Evolutionary conservation across 1,140 invertebrate genomes (phyloP), one percentile per base, ranked within the genome.

Genomic region (Batillaria attramentaria): DNA sequence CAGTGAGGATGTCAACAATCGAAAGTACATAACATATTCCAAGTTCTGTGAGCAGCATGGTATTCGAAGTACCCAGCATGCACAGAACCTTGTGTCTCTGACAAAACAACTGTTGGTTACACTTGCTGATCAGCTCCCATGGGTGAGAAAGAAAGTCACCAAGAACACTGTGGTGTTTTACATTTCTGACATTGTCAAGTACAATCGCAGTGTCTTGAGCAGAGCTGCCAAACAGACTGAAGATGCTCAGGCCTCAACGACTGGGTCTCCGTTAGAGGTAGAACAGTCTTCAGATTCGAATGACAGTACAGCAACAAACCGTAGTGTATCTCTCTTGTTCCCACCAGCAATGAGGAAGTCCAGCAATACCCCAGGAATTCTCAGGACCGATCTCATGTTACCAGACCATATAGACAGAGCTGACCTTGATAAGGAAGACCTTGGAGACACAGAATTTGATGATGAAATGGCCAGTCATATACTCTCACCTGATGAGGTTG

Each of bases 371-470:
- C n/a, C n/a, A n/a, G n/a, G n/a, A n/a, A n/a, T n/a, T n/a, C n/a
- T n/a, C n/a, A n/a, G n/a, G n/a, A n/a, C n/a, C n/a, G n/a, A n/a
- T n/a, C n/a, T n/a, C n/a, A n/a, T n/a, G n/a, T 75, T 54, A 75
- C 54, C 35, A 41, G 18, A 31, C 54, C 57, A 0, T 31, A 20
- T 18, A 60, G 6, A n/a, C 24, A 60, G 24, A 39, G 54, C 73
- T 18, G 73, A 75, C 28, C 73, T 75, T 50, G 57, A 65, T n/a
- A 75, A 42, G n/a, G 4, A 39, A 28, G 73, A 75, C 13, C 0
- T 75, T 2, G 16, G 6, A 3, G 73, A 75, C 10, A 24, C 54
- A 10, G 73, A 75, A 39, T 75, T 75, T 75, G 73, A 75, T 24
- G 24, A 28, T 4, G 73, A 75, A 65, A 57, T 75, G 24, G 33